phyloP scores from a whole-genome alignment of 2,113 vertebrate genomes.

The Alexandromys fortis region DNA sequence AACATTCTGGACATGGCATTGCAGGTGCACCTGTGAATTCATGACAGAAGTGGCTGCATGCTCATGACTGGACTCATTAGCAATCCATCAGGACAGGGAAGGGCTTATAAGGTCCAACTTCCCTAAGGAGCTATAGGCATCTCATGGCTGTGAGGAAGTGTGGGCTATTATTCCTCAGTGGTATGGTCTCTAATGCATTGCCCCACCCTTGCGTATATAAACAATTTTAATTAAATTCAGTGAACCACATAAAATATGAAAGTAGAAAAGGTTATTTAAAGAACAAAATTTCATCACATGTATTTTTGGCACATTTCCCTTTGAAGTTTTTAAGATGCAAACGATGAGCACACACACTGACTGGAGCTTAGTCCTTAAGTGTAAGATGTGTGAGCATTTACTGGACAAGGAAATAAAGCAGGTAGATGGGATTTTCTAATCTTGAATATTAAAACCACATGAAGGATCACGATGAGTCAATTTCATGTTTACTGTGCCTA shows the following conservation, averaged over 20 bases:
- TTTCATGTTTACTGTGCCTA: slow-evolving; percentile 26
- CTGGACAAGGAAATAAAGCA: slow-evolving; percentile 1
- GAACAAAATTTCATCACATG: neutral
- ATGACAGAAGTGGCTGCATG: neutral
- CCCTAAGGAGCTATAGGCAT: neutral
- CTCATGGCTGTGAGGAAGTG: neutral
- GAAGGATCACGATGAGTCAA: neutral
- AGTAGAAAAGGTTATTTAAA: neutral
- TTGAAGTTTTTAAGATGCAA: slow-evolving; percentile 23
- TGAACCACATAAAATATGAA: neutral
- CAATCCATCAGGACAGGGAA: neutral
- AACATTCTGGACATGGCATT: neutral
- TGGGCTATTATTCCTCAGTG: neutral
- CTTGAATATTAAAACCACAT: slow-evolving; percentile 8
- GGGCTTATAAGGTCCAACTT: neutral
- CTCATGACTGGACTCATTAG: neutral
- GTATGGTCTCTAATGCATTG: neutral
- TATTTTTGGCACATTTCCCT: neutral
- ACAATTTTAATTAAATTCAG: neutral
- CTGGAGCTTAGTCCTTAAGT: neutral
- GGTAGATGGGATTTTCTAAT: slow-evolving; percentile 17
- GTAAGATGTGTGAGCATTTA: neutral
- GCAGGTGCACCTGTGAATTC: neutral
- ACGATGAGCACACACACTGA: neutral
- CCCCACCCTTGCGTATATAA: neutral